phyloP scores from a whole-genome alignment of 2,888 invertebrate genomes.

The Dysmachus trigonus region DNA sequence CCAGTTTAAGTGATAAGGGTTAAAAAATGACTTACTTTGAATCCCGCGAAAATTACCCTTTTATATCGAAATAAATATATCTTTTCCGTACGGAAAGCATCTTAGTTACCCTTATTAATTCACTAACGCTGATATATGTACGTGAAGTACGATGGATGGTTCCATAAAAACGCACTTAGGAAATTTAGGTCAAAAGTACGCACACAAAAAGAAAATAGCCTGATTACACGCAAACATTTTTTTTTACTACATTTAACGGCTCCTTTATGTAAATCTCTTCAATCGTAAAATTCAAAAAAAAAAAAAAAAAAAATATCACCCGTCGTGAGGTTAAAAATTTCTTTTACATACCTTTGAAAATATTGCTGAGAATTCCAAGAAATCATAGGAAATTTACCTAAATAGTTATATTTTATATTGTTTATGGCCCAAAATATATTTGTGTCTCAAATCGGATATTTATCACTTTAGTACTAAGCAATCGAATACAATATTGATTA shows the following conservation, averaged over 20 bases:
- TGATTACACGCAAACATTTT: not conserved
- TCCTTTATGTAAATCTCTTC: not conserved
- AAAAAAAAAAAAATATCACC: no score
- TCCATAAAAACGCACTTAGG: not conserved
- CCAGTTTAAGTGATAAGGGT: not conserved
- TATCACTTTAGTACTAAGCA: no score
- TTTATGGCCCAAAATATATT: no score
- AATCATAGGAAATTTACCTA: not conserved
- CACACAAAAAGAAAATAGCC: not conserved
- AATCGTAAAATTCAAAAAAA: not conserved
- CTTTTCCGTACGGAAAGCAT: not conserved
- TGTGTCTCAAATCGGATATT: no score
- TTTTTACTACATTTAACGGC: not conserved
- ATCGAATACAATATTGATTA: no score
- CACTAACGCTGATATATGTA: not conserved
- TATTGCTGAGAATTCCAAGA: not conserved
- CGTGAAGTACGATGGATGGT: not conserved
- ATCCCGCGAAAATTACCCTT: not conserved
- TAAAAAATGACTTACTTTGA: not conserved
- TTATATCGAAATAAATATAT: not conserved
- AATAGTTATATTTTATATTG: not conserved
- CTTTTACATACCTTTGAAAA: not conserved
- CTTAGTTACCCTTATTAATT: not conserved
- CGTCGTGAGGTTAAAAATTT: not conserved
- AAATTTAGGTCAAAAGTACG: not conserved